Evolutionary conservation across 2,113 vertebrate genomes (phyloP), one percentile per base, ranked within the genome.

Genomic region (Aphyosemion australe): DNA sequence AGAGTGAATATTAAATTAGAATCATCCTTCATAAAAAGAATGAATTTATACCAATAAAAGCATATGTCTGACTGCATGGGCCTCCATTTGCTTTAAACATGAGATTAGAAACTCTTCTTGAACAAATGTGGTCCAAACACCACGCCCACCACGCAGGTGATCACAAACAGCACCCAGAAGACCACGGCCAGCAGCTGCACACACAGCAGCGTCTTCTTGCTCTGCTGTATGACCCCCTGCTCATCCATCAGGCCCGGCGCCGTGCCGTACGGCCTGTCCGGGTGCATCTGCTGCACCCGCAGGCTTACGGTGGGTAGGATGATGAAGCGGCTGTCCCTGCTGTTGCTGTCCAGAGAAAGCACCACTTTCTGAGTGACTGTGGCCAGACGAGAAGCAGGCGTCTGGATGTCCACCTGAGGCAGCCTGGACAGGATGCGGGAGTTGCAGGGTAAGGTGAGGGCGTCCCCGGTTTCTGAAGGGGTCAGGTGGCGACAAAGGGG

Each of bases 301-400:
- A 94, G 91, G 85, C 93, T 94, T 43, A 94, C 89, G 0, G 93
- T 93, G 79, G 93, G 92, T 69, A 94, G 76, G 62, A 92, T 90
- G 72, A 94, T 89, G 71, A 91, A 89, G 49, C 81, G 84, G 51
- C 89, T 43, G 31, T 93, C 91, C 15, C 84, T 76, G 71, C 26
- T 64, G 50, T 74, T 13, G 48, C 83, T 83, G 43, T 92, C 92
- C 75, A 93, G 65, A 37, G 92, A 92, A 19, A 93, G 61, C 66
- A 92, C 87, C 75, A 93, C 80, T 19, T 87, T 85, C 78, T 92
- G 92, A 18, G 91, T 91, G 76, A 92, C 85, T 0, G 89, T 87
- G 49, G 91, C 66, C 60, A 89, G 68, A 8, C 52, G 74, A 0
- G 70, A 41, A 62, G 63, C 65, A 0, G 91, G 89, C 54, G 87